Percentiles rank a stretch among this genome's conserved stretches.
phyloP scores from a whole-genome alignment of 2,113 vertebrate species.

The Seriola rivoliana region DNA sequence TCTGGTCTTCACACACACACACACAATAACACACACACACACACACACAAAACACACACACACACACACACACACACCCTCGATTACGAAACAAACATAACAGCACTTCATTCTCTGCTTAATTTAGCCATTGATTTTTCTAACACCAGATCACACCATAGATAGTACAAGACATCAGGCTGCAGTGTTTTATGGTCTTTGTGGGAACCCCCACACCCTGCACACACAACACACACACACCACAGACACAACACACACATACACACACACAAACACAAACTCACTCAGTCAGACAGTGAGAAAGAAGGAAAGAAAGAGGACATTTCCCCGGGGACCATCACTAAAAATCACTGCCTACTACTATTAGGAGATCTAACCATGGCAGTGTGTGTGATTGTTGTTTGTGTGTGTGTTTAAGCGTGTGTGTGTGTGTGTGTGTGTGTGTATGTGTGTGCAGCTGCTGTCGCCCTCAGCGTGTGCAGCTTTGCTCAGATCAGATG shows the following conservation, averaged over 20 bases:
- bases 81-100: conserved; percentile 47
- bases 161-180: conserved; percentile 57
- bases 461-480: conserved; percentile 47
- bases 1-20: conserved; percentile 1
- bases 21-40: conserved; percentile 18
- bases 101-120: conserved; percentile 72
- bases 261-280: conserved; percentile 2
- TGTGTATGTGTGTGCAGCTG: conserved; percentile 38
- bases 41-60: conserved; percentile 3
- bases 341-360: conserved; percentile 47
- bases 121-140: conserved; percentile 77
- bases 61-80: conserved; percentile 16
- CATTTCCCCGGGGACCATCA: conserved; percentile 27
- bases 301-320: conserved; percentile 28
- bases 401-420: conserved; percentile 11
- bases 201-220: neutral
- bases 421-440: conserved; percentile 33
- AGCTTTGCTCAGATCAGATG: conserved; percentile 54
- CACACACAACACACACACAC: conserved; percentile 7
- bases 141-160: conserved; percentile 56
- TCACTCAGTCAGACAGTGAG: neutral
- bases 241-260: neutral
- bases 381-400: conserved; percentile 37
- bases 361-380: conserved; percentile 39
- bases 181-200: conserved; percentile 66